These are phyloP conservation scores for Carpatolechia fugitivella DNA, from an alignment of 2,888 invertebrate species.

Conservation along the genomic window DNA sequence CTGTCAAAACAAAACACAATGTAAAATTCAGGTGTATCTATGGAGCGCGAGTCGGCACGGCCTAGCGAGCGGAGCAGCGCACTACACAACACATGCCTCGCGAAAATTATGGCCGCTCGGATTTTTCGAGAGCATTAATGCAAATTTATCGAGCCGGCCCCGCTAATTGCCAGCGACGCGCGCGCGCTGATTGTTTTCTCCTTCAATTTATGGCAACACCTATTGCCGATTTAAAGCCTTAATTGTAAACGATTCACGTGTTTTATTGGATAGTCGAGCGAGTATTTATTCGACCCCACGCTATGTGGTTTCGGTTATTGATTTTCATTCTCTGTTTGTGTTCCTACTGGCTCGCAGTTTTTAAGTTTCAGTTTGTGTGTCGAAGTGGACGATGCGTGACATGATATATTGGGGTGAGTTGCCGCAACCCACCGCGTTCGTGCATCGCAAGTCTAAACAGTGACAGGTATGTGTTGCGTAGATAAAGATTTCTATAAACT, in stretches of 20 bases:
- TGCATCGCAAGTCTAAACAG: conserved; percentile 22
- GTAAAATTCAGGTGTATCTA: too few species aligned
- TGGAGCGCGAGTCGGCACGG: conserved; percentile 25
- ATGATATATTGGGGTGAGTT: conserved; percentile 35
- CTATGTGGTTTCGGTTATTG: conserved; percentile 71
- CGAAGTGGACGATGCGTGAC: conserved; percentile 34
- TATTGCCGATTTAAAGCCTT: conserved; percentile 80
- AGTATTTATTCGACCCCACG: conserved; percentile 70
- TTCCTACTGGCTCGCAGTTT: conserved; percentile 46
- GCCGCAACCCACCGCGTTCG: conserved; percentile 28
- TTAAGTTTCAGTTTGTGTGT: conserved; percentile 45
- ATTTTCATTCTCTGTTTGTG: conserved; percentile 58
- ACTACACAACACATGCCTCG: conserved; percentile 63
- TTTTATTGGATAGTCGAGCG: conserved; percentile 76
- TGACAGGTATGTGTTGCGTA: neutral
- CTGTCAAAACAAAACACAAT: too few species aligned
- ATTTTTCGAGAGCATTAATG: conserved; percentile 80
- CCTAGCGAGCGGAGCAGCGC: conserved; percentile 33
- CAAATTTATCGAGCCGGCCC: conserved; percentile 77
- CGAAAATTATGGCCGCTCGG: conserved; percentile 74
- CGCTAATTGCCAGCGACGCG: conserved; percentile 77
- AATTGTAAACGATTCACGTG: conserved; percentile 79
- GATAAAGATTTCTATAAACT: too few species aligned
- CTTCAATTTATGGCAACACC: conserved; percentile 78
- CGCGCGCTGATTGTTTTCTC: conserved; percentile 77